Evolutionary conservation across 2,888 invertebrate genomes (phyloP).

Genomic region (Flabesymbios commensalis): DNA sequence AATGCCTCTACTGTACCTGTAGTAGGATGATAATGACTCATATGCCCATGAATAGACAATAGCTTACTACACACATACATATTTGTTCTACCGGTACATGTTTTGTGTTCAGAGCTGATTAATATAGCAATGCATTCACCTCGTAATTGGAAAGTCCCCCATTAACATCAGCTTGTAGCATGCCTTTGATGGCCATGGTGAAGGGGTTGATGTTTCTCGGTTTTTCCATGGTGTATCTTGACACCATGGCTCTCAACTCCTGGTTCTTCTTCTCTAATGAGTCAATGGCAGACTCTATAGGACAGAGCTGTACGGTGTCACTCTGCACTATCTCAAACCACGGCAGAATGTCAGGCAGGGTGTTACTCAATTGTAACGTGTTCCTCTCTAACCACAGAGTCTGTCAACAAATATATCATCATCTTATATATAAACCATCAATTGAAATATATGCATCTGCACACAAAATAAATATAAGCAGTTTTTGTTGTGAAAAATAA

Average conservation of each 20-base stretch:
- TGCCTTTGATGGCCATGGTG: slow-evolving; percentile 54
- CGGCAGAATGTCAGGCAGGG: slow-evolving; percentile 55
- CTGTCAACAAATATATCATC: slow-evolving; percentile 37
- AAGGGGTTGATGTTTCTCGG: slow-evolving; percentile 66
- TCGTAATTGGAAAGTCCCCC: slow-evolving; percentile 59
- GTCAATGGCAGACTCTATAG: slow-evolving; percentile 53
- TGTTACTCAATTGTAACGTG: slow-evolving; percentile 45
- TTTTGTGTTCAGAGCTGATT: too few relatives aligned
- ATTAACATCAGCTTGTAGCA: slow-evolving; percentile 54
- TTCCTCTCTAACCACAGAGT: slow-evolving; percentile 54
- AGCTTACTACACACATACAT: too few relatives aligned
- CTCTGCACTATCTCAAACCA: slow-evolving; percentile 70
- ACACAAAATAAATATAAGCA: too few relatives aligned
- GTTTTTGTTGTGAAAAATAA: too few relatives aligned
- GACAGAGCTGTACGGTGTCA: slow-evolving; percentile 76
- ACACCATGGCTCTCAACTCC: slow-evolving; percentile 71
- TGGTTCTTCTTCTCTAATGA: slow-evolving; percentile 43
- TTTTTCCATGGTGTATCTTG: slow-evolving; percentile 69
- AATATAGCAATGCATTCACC: slow-evolving; percentile 41
- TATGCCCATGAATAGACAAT: too few relatives aligned
- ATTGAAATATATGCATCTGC: too few relatives aligned
- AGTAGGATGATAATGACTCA: too few relatives aligned
- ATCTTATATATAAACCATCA: not conserved
- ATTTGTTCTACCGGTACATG: too few relatives aligned
- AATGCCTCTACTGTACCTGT: too few relatives aligned